Evolutionary conservation across 1,140 invertebrate species (phyloP).

Genomic region (Pachypsylla venusta): DNA sequence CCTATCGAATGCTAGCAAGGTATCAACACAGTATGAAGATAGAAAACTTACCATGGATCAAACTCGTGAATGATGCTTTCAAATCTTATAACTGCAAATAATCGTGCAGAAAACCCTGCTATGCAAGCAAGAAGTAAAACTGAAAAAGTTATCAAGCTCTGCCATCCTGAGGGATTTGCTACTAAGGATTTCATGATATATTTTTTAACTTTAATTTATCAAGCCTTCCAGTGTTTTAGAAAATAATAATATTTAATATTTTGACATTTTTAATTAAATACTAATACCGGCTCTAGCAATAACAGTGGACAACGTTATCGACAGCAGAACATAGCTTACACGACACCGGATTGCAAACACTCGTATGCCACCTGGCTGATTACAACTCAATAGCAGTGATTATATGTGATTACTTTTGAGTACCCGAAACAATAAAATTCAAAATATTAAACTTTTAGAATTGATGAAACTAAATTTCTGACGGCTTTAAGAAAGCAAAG

Average conservation of each 20-base stretch:
- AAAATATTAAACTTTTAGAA: no score
- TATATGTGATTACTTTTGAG: no score
- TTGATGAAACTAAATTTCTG: no score
- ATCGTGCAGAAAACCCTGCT: slow-evolving; percentile 88
- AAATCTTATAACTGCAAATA: slow-evolving; percentile 98
- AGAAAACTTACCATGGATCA: slow-evolving; percentile 94
- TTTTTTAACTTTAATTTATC: no score
- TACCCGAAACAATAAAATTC: no score
- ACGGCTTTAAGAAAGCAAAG: no score
- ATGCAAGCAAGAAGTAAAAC: slow-evolving; percentile 90
- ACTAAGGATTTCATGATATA: slow-evolving; percentile 18
- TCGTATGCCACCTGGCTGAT: neutral
- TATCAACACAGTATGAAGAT: no score
- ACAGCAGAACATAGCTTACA: neutral
- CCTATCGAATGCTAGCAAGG: no score
- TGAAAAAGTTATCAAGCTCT: slow-evolving; percentile 75
- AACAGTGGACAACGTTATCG: neutral
- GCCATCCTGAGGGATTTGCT: slow-evolving; percentile 27
- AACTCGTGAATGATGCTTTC: slow-evolving; percentile 99
- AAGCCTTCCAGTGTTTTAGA: no score
- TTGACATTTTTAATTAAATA: no score
- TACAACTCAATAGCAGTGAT: neutral
- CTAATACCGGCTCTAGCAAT: neutral
- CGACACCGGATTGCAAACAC: neutral
- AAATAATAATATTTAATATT: no score